Evolutionary conservation across 2,888 invertebrate species (phyloP), one percentile per base, ranked within the genome.

Genomic region (Hypomecis punctinalis): DNA sequence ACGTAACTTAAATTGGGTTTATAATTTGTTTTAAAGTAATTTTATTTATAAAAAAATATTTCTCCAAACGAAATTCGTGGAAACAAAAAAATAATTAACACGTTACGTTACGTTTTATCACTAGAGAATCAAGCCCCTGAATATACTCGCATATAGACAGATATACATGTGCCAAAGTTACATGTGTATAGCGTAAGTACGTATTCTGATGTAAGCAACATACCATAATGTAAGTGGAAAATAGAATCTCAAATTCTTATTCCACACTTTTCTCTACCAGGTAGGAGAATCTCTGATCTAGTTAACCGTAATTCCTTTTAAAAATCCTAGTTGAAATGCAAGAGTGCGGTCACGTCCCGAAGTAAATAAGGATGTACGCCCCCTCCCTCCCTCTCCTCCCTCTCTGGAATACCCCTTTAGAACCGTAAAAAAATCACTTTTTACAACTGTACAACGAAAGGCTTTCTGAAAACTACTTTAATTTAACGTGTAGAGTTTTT

Each of bases 371-470:
- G 83, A 86, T 84, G 79, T 81, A 86, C 79, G 77, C 74, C 69
- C 71, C 63, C 47, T 46, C 46, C 64, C 65, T 42, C 46, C 39
- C 47, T 47, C 47, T 63, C 63, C 46, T 46, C 39, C 66, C 67
- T 66, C 63, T 59, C 54, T 57, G 37, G 45, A 51, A 64, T 63
- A 68, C 62, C 63, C 63, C 51, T 63, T 61, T 66, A 71, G 78
- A 83, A 86, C 85, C 88, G 87, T 91, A 91, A 91, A 91, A 90
- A 85, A 43, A 67, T 82, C 83, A 84, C 85, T 85, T 85, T 89
- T 90, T 86, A 90, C 84, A 85, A 80, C 83, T 70, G 79, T 83
- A 91, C 91, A 91, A 75, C 81, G 88, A 90, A 91, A 91, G 74
- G 86, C 91, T 88, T 83, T 89, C 67, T 74, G 77, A 78, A 74